Base-by-base conservation (phyloP, 2,797 vertebrate species). In the Megaceryle alcyon region DNA sequence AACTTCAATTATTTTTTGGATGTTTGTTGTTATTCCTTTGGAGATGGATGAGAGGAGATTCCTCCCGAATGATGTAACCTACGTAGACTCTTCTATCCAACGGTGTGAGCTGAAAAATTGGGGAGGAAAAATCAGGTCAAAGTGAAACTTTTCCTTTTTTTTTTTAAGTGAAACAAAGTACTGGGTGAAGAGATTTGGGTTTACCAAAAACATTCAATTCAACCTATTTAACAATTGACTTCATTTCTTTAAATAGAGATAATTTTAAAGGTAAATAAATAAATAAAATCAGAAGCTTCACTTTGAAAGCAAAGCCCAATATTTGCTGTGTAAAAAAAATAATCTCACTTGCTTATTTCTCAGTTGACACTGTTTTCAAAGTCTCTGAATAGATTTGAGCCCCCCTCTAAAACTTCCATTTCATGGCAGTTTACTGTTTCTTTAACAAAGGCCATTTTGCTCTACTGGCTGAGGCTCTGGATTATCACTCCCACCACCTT, bases 1-100 rank as follows among this genome's bases (percentile, higher is more conserved):
- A 97, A 96, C 96, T 96, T 97, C 91, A 97, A 97, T 97, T 94
- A 94, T 94, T 94, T 94, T 94, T 90, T 94, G 87, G 84, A 92
- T 82, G 83, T 96, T 96, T 95, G 95, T 96, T 96, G 91, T 96
- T 97, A 96, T 80, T 96, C 90, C 64, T 96, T 96, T 96, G 96
- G 96, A 96, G 95, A 90, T 5, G 26, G 95, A 96, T 96, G 96
- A 96, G 95, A 96, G 88, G 90, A 97, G 96, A 96, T 97, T 96
- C 96, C 94, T 96, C 70, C 21, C 1, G 28, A 84, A 84, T 96
- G 95, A 96, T 96, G 96, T 97, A 94, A 96, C 94, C 82, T 88
- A 14, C 43, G 37, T 76, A 94, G 92, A 96, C 91, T 87, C 71
- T 95, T 96, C 94, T 92, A 95, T 94, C 92, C 96, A 96, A 88